Evolutionary conservation across 2,888 invertebrate species (phyloP).

Genomic region (Tipula vernalis): DNA sequence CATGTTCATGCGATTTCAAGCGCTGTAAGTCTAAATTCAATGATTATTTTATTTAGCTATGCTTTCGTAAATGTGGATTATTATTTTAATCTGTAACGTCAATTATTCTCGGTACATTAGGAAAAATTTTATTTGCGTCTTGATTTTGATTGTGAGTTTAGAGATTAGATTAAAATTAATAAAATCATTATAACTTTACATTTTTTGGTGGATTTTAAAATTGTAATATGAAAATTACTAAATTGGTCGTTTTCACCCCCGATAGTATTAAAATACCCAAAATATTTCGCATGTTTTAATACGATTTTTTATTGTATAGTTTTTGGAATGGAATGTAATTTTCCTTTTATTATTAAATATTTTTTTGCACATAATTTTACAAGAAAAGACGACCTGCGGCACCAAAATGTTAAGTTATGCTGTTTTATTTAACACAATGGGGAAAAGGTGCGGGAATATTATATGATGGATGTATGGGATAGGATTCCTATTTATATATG

Average conservation of each 20-base stretch:
- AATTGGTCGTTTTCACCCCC: background rate
- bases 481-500: background rate
- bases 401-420: background rate
- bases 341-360: background rate
- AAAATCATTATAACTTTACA: background rate
- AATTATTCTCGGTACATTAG: background rate
- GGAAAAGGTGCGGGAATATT: background rate
- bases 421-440: background rate
- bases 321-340: background rate
- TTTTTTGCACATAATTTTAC: background rate
- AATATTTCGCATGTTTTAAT: background rate
- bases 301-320: background rate
- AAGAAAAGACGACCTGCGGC: background rate
- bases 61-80: no score
- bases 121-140: background rate
- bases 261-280: background rate
- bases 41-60: no score
- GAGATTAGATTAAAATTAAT: background rate
- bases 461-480: background rate
- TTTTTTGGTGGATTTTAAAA: background rate
- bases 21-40: no score
- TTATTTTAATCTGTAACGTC: background rate
- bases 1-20: background rate
- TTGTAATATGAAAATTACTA: background rate
- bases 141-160: background rate